Evolutionary conservation across 2,888 invertebrate species (phyloP).

Genomic region (Pilophorus perplexus): DNA sequence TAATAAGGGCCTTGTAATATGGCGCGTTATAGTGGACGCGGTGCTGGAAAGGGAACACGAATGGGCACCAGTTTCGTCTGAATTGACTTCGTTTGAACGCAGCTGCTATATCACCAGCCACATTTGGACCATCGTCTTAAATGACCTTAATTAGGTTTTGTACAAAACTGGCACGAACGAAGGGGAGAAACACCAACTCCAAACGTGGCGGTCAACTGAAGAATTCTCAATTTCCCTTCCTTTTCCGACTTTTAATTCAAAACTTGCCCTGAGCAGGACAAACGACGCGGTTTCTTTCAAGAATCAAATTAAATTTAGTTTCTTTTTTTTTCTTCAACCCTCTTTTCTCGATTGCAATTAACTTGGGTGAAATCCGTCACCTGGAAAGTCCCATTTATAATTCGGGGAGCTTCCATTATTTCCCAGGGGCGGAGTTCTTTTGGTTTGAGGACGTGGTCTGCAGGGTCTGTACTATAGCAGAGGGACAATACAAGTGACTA

Average conservation of each 20-base stretch:
- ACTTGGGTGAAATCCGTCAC: not conserved
- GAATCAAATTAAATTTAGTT: conserved; percentile 17
- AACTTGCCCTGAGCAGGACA: conserved; percentile 3
- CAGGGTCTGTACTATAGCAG: no score
- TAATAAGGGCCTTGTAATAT: conserved; percentile 22
- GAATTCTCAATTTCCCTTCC: no score
- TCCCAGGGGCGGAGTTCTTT: not conserved
- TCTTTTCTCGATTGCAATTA: not conserved
- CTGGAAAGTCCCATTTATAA: not conserved
- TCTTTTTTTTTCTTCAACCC: not conserved
- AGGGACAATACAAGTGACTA: no score
- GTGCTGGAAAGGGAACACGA: no score
- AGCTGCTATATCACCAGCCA: no score
- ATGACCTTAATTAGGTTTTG: no score
- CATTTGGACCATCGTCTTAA: no score
- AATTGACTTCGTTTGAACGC: no score
- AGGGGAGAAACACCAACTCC: no score
- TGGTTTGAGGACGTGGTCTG: not conserved
- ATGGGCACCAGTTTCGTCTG: no score
- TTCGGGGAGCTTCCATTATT: not conserved
- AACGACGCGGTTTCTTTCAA: conserved; percentile 28
- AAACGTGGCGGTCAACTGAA: no score
- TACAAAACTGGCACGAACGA: no score
- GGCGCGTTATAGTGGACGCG: not conserved
- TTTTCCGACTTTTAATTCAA: conserved; percentile 1